These are phyloP conservation scores for Perca fluviatilis DNA, from an alignment of 2,113 vertebrate species.

Conservation along the genomic window DNA sequence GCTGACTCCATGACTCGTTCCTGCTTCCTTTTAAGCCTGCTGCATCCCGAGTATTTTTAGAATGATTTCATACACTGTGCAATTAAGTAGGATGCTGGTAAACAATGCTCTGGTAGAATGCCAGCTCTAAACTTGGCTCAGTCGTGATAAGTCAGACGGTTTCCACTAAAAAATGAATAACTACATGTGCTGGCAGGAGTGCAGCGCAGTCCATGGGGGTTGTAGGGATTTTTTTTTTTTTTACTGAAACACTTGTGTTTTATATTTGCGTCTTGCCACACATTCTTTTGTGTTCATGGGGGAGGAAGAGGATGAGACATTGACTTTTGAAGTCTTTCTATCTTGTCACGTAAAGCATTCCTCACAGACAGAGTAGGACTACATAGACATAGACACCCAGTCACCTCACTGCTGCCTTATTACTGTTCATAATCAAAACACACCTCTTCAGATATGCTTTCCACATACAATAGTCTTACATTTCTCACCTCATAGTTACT, in stretches of 20 bases:
- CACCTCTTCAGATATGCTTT: too few species aligned
- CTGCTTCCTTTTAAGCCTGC: constrained; percentile 13
- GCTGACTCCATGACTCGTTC: neutral
- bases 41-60: constrained; percentile 64
- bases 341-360: constrained; percentile 73
- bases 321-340: constrained; percentile 66
- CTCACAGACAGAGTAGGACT: constrained; percentile 41
- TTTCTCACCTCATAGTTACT: too few species aligned
- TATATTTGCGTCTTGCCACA: constrained; percentile 84
- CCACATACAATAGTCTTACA: too few species aligned
- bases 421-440: neutral
- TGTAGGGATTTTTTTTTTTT: constrained; percentile 37
- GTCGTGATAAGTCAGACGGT: constrained; percentile 63
- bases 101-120: constrained; percentile 71
- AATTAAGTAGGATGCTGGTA: constrained; percentile 58
- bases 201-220: constrained; percentile 75
- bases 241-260: constrained; percentile 83
- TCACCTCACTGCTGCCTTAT: constrained; percentile 17
- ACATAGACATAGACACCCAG: constrained; percentile 4
- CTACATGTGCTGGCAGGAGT: constrained; percentile 62
- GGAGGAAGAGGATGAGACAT: constrained; percentile 69
- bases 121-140: constrained; percentile 65
- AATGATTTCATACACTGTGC: constrained; percentile 24
- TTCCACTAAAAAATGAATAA: constrained; percentile 67
- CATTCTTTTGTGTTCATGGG: constrained; percentile 81